phyloP scores from a whole-genome alignment of 2,888 invertebrate species.

The Trissonchulus latispiculum region DNA sequence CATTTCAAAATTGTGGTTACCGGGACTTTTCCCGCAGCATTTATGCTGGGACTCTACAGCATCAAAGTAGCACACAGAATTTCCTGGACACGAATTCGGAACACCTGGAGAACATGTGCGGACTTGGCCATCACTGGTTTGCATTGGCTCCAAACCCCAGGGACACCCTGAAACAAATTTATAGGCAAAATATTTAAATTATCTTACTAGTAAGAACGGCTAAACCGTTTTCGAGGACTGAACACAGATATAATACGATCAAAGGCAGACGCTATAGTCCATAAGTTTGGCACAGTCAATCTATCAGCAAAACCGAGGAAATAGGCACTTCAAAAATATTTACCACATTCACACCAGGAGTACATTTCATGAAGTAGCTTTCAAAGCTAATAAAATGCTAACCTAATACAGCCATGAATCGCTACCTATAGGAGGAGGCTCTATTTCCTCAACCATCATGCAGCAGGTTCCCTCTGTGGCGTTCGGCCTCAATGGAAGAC shows the following conservation, averaged over 20 bases:
- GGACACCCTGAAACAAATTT: constrained; percentile 27
- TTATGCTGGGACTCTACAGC: constrained; percentile 28
- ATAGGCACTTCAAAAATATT: too few relatives aligned
- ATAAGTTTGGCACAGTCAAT: too few relatives aligned
- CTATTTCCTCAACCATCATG: constrained; percentile 25
- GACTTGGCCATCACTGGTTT: neutral
- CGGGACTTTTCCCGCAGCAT: constrained; percentile 31
- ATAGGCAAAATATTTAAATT: too few relatives aligned
- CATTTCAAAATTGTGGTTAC: neutral
- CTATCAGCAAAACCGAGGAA: too few relatives aligned
- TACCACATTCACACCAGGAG: too few relatives aligned
- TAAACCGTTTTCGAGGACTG: too few relatives aligned
- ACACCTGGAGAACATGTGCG: constrained; percentile 21
- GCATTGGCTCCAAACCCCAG: constrained; percentile 23
- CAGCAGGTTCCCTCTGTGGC: constrained; percentile 21
- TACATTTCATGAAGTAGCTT: too few relatives aligned
- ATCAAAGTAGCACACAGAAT: constrained; percentile 31
- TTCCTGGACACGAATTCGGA: constrained; percentile 32
- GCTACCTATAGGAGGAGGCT: constrained; percentile 28
- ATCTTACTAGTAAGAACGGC: too few relatives aligned
- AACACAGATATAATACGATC: too few relatives aligned
- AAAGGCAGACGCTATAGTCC: too few relatives aligned
- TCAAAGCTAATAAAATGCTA: too few relatives aligned
- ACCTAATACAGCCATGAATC: neutral
- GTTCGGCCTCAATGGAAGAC: too few relatives aligned